Evolutionary conservation across 2,888 invertebrate genomes (phyloP).

Genomic region (Thera britannica): DNA sequence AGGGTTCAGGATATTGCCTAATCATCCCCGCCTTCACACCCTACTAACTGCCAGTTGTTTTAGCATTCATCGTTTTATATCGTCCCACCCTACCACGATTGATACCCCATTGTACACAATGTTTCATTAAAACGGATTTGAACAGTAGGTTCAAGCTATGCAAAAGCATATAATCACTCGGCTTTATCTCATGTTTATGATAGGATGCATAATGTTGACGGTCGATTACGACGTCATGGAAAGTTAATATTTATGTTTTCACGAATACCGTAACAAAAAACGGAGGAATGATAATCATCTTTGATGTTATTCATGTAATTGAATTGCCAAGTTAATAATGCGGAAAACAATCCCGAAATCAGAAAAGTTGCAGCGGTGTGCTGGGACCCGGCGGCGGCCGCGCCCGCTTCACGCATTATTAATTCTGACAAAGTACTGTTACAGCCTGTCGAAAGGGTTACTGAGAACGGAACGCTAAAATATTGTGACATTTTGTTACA

Average conservation of each 20-base stretch:
- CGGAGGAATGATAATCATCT: slow-evolving; percentile 44
- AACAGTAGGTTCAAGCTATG: slow-evolving; percentile 20
- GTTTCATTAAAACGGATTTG: slow-evolving; percentile 61
- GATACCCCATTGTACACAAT: slow-evolving; percentile 72
- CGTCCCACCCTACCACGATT: slow-evolving; percentile 57
- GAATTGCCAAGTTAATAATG: slow-evolving; percentile 81
- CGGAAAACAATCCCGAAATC: slow-evolving; percentile 81
- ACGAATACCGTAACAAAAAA: slow-evolving; percentile 30
- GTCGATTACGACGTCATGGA: slow-evolving; percentile 37
- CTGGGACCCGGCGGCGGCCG: slow-evolving; percentile 58
- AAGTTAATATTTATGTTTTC: slow-evolving; percentile 32
- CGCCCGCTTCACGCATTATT: slow-evolving; percentile 76
- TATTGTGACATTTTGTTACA: slow-evolving; percentile 72
- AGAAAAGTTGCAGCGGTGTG: slow-evolving; percentile 68
- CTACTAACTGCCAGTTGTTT: slow-evolving; percentile 82
- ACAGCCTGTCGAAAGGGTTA: slow-evolving; percentile 74
- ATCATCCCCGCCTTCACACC: slow-evolving; percentile 82
- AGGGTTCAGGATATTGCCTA: slow-evolving; percentile 82
- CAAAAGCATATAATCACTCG: slow-evolving; percentile 9
- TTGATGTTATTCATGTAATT: slow-evolving; percentile 78
- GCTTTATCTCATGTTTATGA: slow-evolving; percentile 33
- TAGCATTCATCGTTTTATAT: slow-evolving; percentile 77
- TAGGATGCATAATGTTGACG: slow-evolving; percentile 25
- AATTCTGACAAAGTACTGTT: slow-evolving; percentile 79
- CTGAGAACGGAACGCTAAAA: slow-evolving; percentile 68